phyloP scores from a whole-genome alignment of 2,113 vertebrate species.

The Mobula birostris region DNA sequence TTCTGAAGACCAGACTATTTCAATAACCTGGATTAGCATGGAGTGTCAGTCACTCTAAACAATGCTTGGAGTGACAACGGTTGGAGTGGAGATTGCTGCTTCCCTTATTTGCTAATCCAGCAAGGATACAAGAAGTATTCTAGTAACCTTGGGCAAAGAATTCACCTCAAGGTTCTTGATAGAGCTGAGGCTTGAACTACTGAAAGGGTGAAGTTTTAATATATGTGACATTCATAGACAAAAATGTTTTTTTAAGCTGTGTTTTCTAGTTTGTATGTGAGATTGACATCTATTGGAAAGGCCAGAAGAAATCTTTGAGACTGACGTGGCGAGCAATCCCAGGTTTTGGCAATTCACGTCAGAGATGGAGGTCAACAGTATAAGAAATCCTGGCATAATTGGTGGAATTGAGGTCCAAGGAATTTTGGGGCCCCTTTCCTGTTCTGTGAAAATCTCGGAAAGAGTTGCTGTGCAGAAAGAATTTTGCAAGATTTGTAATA shows the following conservation, averaged over 20 bases:
- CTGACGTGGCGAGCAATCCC: neutral
- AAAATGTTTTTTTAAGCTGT: neutral
- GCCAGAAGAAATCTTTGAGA: neutral
- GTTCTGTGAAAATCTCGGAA: neutral
- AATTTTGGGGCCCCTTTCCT: slow-evolving; percentile 31
- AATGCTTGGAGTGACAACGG: neutral
- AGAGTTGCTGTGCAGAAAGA: neutral
- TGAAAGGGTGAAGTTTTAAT: neutral
- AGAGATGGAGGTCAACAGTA: neutral
- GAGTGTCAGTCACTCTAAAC: neutral
- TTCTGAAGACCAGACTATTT: neutral
- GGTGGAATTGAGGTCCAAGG: neutral
- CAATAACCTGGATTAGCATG: neutral
- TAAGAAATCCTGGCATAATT: neutral
- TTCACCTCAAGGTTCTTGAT: neutral
- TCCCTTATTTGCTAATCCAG: too few relatives aligned
- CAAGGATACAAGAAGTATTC: neutral
- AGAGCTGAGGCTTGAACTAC: neutral
- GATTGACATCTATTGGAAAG: neutral
- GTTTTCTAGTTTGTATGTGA: too few relatives aligned
- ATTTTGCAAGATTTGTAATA: neutral
- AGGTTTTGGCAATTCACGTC: neutral
- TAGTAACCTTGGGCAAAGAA: neutral
- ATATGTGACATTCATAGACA: neutral
- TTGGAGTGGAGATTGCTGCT: neutral